A percentile compares a stretch with the other conserved stretches of the same genome.
These are phyloP conservation scores for Nettapus auritus DNA, from an alignment of 2,113 vertebrate genomes.

Conservation along the genomic window DNA sequence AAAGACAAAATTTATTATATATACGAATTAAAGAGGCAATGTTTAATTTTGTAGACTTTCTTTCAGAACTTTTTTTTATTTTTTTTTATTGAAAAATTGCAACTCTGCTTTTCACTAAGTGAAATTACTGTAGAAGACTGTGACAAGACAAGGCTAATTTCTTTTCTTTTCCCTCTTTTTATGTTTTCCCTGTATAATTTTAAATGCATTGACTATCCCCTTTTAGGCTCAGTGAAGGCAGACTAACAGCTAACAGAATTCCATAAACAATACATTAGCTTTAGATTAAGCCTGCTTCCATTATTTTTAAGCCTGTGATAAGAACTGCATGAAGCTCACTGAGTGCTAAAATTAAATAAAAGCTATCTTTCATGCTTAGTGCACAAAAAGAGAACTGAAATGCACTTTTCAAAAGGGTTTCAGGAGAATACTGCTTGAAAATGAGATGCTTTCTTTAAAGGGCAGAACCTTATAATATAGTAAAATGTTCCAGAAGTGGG, in stretches of 20 bases:
- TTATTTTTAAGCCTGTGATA: background rate
- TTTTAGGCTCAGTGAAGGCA: slow-evolving; percentile 28
- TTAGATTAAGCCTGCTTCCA: slow-evolving; percentile 29
- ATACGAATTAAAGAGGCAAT: slow-evolving; percentile 20
- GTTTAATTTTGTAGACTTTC: slow-evolving; percentile 24
- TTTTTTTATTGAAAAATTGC: slow-evolving; percentile 30
- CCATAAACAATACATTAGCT: slow-evolving; percentile 56
- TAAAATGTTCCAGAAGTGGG: background rate
- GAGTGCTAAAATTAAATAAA: slow-evolving; percentile 39
- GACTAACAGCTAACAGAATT: slow-evolving; percentile 48
- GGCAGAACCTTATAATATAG: background rate
- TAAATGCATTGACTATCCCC: background rate
- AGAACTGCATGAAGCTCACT: background rate
- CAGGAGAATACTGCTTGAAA: background rate
- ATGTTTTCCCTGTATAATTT: slow-evolving; percentile 14
- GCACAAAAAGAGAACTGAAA: background rate
- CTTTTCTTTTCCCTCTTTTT: too few species aligned
- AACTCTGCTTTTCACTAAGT: slow-evolving; percentile 22
- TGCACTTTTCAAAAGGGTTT: background rate
- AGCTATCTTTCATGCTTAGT: background rate
- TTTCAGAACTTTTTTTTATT: background rate
- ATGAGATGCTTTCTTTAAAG: background rate
- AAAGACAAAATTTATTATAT: slow-evolving; percentile 1
- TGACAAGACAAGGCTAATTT: background rate
- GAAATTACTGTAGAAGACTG: slow-evolving; percentile 2